Evolutionary conservation across 2,888 invertebrate species (phyloP).

Genomic region (Pyrgus malvae): DNA sequence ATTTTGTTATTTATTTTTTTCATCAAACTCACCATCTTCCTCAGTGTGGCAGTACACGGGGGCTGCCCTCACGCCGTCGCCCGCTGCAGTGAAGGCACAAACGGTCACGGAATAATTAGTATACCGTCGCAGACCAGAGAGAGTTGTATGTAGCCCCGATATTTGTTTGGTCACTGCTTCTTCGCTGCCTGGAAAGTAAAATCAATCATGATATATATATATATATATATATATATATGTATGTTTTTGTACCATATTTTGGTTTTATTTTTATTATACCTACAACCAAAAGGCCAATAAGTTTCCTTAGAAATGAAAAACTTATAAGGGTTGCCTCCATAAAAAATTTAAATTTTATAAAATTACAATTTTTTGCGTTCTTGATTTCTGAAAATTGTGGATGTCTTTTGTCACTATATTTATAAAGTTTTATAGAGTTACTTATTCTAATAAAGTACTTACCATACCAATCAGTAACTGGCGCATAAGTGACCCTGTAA

Average conservation of each 20-base stretch:
- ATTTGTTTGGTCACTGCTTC: conserved; percentile 90
- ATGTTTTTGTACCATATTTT: neutral
- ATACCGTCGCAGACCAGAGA: conserved; percentile 90
- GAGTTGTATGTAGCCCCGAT: conserved; percentile 84
- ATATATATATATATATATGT: neutral
- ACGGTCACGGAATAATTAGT: conserved; percentile 97
- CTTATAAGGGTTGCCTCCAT: no score
- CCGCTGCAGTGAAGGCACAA: conserved; percentile 92
- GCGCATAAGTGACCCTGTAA: conserved; percentile 91
- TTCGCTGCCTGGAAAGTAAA: conserved; percentile 84
- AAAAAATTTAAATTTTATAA: no score
- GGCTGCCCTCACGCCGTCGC: conserved; percentile 92
- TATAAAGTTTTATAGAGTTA: no score
- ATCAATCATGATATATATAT: neutral
- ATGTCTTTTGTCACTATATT: neutral
- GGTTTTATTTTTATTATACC: no score
- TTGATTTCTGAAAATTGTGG: no score
- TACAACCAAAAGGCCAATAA: no score
- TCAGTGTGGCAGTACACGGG: conserved; percentile 93
- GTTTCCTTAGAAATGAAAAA: no score
- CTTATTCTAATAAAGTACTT: no score
- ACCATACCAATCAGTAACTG: conserved; percentile 91
- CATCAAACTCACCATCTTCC: conserved; percentile 87
- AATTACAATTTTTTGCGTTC: no score
- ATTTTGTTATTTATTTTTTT: no score